Conservation (phyloP, 2,888 invertebrate genomes). For the Conomelus anceps region DNA sequence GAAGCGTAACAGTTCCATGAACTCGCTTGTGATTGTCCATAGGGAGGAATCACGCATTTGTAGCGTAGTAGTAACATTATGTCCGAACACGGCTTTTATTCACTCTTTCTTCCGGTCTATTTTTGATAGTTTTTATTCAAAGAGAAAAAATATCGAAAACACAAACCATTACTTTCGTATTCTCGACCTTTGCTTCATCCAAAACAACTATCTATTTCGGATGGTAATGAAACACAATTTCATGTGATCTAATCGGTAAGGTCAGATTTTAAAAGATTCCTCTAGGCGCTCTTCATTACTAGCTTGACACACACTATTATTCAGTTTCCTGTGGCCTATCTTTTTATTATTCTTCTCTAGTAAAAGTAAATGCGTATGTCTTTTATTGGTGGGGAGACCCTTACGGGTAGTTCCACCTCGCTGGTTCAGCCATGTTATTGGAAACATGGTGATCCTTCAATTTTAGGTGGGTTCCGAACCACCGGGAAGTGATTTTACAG, state of each 20-base stretch:
- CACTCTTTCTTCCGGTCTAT: background rate
- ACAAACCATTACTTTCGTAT: background rate
- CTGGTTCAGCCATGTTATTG: too few species aligned
- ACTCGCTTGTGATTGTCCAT: too few species aligned
- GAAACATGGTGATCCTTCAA: too few species aligned
- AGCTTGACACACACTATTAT: background rate
- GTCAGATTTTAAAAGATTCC: too few species aligned
- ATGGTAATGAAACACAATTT: background rate
- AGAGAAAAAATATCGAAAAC: background rate
- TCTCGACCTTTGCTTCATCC: background rate
- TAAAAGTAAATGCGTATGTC: too few species aligned
- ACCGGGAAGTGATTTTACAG: too few species aligned
- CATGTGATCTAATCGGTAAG: background rate
- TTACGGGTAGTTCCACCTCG: too few species aligned
- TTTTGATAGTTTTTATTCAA: too few species aligned
- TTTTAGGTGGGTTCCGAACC: too few species aligned
- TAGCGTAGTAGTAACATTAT: background rate
- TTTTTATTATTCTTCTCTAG: too few species aligned
- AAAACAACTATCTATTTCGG: background rate
- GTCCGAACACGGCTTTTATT: background rate
- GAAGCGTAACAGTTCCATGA: background rate
- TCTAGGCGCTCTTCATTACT: background rate
- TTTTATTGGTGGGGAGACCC: too few species aligned
- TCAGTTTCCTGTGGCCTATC: background rate
- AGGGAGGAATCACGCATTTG: background rate